Evolutionary conservation across 92 coral and sea anemone species (phyloP), one percentile per base, ranked within the genome.

Genomic region (Bergia puertoricense): DNA sequence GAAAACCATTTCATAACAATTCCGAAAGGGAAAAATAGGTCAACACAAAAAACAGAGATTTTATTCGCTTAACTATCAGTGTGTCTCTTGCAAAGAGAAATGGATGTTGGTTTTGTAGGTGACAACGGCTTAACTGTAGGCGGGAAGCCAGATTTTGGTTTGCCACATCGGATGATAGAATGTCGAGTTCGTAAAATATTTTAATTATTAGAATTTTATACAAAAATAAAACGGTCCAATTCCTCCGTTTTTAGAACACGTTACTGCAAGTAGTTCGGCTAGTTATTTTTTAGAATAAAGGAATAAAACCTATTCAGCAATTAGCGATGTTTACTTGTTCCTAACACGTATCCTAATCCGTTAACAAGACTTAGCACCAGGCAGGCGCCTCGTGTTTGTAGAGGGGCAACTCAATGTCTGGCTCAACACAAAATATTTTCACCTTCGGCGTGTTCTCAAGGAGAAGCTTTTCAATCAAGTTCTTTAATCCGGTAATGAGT

Each of bases 401-500:
- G 67, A 41, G 39, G 76, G 76, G 59, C 86, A 82, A 43, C 76
- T 8, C 18, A 8, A 43, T 41, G 86, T 82, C 86, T 66, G 42
- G 59, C 41, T 9, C 22, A 6, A 82, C 76, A 82, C 86, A 67
- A 67, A 43, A n/a, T 82, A 15, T 67, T 82, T 69, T 22, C 76
- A 66, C 77, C 46, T 18, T 82, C 20, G 76, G 62, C 46, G 14
- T 37, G 75, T 42, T 66, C 38, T 82, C 76, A 82, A 43, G 76
- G 72, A 67, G 46, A 42, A 66, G 75, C 62, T 82, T 82, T 82
- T 56, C 76, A 65, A 66, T 66, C 74, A 82, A 82, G 76, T 20
- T 69, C 59, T 22, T 43, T 82, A 66, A 82, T 67, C 76, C 86
- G 85, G 74, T 66, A 82, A 82, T 82, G 62, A 62, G 86, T 66